These are phyloP conservation scores for Myripristis jacobus DNA, from an alignment of 2,797 vertebrate genomes.

Conservation along the genomic window DNA sequence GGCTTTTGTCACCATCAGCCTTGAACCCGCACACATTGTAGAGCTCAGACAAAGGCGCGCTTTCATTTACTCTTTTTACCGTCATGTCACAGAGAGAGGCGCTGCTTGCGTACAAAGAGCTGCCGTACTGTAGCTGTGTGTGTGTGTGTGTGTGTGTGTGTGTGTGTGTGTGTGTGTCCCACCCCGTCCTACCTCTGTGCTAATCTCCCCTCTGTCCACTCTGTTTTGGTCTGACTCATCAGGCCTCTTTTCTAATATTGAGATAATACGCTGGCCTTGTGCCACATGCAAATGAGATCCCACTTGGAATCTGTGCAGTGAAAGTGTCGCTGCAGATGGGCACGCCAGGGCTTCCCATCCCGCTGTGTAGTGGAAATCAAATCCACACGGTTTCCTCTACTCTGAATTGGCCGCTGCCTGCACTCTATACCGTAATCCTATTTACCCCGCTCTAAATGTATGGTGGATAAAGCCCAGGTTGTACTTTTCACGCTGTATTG, in stretches of 20 bases:
- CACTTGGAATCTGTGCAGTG: background rate
- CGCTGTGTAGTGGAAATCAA: background rate
- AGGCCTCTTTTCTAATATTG: slow-evolving; percentile 17
- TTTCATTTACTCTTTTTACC: slow-evolving; percentile 42
- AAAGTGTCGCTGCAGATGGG: slow-evolving; percentile 19
- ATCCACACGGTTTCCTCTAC: slow-evolving; percentile 8
- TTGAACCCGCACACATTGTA: slow-evolving; percentile 55
- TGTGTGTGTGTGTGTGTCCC: too few relatives aligned
- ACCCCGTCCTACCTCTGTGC: slow-evolving; percentile 19
- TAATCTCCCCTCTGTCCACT: slow-evolving; percentile 8
- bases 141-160: too few relatives aligned
- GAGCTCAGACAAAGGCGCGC: slow-evolving; percentile 68
- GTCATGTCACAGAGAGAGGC: slow-evolving; percentile 13
- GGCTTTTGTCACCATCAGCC: slow-evolving; percentile 58
- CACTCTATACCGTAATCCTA: background rate
- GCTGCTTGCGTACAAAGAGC: slow-evolving; percentile 24
- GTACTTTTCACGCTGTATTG: background rate
- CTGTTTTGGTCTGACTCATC: slow-evolving; percentile 29
- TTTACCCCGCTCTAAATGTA: background rate
- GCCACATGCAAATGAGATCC: slow-evolving; percentile 4
- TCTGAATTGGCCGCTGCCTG: slow-evolving; percentile 1
- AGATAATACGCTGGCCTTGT: background rate
- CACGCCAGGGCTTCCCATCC: background rate
- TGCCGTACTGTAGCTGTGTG: slow-evolving; percentile 4
- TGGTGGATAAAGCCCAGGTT: background rate